Evolutionary conservation across 1,140 invertebrate genomes (phyloP).

Genomic region (Atta texana): DNA sequence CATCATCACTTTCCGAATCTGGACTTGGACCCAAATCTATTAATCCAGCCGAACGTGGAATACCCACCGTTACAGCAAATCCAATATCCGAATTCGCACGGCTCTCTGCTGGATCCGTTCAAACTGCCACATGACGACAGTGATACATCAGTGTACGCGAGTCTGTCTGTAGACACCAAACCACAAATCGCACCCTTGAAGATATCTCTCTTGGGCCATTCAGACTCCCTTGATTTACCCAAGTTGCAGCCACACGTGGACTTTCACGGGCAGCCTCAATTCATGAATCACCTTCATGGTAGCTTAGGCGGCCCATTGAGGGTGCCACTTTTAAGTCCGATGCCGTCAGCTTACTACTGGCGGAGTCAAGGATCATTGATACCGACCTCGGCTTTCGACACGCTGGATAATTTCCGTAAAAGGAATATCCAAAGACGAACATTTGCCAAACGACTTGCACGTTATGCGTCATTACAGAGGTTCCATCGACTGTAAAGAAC

Average conservation of each 20-base stretch:
- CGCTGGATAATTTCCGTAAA: slow-evolving; percentile 29
- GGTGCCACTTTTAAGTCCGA: slow-evolving; percentile 59
- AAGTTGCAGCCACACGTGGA: slow-evolving; percentile 45
- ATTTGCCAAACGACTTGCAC: slow-evolving; percentile 30
- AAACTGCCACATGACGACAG: background rate
- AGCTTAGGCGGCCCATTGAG: slow-evolving; percentile 57
- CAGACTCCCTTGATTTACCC: slow-evolving; percentile 23
- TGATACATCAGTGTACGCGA: slow-evolving; percentile 57
- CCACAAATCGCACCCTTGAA: slow-evolving; percentile 62
- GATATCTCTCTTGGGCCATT: slow-evolving; percentile 27
- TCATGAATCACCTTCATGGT: slow-evolving; percentile 25
- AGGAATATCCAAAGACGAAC: slow-evolving; percentile 47
- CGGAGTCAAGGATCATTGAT: slow-evolving; percentile 27
- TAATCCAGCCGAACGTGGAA: slow-evolving; percentile 55
- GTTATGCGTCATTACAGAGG: slow-evolving; percentile 30
- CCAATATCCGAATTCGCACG: slow-evolving; percentile 14
- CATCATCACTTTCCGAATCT: slow-evolving; percentile 24
- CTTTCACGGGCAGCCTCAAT: slow-evolving; percentile 45
- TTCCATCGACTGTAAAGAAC: slow-evolving; percentile 11
- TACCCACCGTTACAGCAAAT: slow-evolving; percentile 64
- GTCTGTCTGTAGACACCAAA: slow-evolving; percentile 42
- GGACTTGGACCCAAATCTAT: background rate
- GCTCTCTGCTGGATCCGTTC: background rate
- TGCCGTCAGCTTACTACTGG: slow-evolving; percentile 52
- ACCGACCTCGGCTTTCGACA: slow-evolving; percentile 13